A percentile compares a stretch with the other conserved stretches of the same genome.
phyloP scores from a whole-genome alignment of 2,888 invertebrate genomes.

The Synergus umbraculus region DNA sequence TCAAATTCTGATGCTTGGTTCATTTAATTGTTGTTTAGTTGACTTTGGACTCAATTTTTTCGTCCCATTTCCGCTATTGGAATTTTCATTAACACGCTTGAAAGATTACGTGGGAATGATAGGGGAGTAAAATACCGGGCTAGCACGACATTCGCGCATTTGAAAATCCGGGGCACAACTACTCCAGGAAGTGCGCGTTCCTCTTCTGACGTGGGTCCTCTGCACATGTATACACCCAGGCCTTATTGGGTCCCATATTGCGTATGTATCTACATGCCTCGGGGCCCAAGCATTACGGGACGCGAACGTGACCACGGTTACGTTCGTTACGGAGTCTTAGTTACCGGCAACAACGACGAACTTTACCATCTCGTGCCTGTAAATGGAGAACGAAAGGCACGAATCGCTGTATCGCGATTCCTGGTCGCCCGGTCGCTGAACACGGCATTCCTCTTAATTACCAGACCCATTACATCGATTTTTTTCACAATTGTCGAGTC shows the following conservation, averaged over 20 bases:
- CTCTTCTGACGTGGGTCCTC: not conserved
- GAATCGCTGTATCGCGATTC: constrained; percentile 54
- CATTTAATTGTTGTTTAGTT: not conserved
- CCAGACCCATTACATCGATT: constrained; percentile 54
- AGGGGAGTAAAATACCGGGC: constrained; percentile 12
- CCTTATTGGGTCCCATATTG: constrained; percentile 39
- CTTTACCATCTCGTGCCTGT: constrained; percentile 57
- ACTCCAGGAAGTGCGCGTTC: constrained; percentile 19
- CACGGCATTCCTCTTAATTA: constrained; percentile 59
- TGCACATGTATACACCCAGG: not conserved
- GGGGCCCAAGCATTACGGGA: constrained; percentile 31
- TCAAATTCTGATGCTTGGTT: not conserved
- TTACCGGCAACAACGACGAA: constrained; percentile 52
- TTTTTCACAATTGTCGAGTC: constrained; percentile 41
- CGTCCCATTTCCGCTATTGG: not conserved
- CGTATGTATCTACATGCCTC: constrained; percentile 41
- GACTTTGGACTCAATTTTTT: not conserved
- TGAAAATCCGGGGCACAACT: not conserved
- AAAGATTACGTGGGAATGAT: not conserved
- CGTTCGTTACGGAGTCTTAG: constrained; percentile 54
- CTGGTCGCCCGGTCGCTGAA: constrained; percentile 49
- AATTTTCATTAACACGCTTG: not conserved
- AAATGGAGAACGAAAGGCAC: constrained; percentile 52
- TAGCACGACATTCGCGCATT: constrained; percentile 15
- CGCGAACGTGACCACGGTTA: constrained; percentile 51